phyloP scores from a whole-genome alignment of 2,797 vertebrate genomes.

The Falco columbarius region DNA sequence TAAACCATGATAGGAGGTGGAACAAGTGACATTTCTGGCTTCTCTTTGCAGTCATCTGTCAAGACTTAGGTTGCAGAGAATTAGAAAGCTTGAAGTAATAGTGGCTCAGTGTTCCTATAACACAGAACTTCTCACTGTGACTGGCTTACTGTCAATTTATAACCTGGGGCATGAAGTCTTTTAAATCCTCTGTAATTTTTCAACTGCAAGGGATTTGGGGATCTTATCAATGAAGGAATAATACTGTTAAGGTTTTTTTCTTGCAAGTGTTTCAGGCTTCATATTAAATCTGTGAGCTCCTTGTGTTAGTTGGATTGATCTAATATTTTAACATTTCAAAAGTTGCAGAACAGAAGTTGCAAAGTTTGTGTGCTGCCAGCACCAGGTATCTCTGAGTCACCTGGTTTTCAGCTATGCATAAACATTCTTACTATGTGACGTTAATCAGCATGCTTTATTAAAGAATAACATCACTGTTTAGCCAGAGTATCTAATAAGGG shows the following conservation, averaged over 20 bases:
- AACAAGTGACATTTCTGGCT: conserved; percentile 16
- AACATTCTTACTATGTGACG: neutral
- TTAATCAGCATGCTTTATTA: neutral
- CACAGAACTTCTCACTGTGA: conserved; percentile 28
- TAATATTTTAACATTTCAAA: neutral
- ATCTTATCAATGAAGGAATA: conserved; percentile 54
- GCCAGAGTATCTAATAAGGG: neutral
- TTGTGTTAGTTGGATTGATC: neutral
- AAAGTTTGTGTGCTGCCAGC: neutral
- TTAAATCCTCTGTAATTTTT: conserved; percentile 65
- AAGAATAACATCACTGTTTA: neutral
- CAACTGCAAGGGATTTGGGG: conserved; percentile 50
- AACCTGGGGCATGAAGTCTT: conserved; percentile 36
- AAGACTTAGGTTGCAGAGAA: conserved; percentile 33
- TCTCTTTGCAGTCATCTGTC: conserved; percentile 21
- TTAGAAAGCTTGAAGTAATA: conserved; percentile 26
- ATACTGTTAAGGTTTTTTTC: conserved; percentile 26
- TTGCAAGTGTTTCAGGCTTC: neutral
- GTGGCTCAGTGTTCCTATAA: conserved; percentile 11
- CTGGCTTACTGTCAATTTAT: conserved; percentile 50
- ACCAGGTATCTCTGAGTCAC: neutral
- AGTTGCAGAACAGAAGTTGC: neutral
- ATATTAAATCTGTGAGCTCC: neutral
- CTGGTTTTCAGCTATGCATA: neutral
- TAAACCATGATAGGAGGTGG: conserved; percentile 3